Conservation (phyloP, 2,113 vertebrate genomes). For the Erythrolamprus reginae region DNA sequence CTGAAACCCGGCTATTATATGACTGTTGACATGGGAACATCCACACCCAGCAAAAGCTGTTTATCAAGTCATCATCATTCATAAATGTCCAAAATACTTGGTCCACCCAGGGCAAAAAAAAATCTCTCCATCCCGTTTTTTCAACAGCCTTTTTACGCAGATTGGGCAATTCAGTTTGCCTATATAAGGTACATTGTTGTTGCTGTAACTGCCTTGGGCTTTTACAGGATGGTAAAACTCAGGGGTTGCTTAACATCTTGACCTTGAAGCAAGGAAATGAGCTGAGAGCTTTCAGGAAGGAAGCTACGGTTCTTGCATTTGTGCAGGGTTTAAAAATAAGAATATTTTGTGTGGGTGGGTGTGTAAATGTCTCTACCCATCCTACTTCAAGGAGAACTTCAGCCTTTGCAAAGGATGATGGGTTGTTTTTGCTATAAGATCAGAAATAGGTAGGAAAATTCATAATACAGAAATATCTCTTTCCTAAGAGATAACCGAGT, state of each 20-base stretch:
- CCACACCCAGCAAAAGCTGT: background rate
- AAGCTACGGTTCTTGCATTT: constrained; percentile 29
- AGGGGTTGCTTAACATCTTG: constrained; percentile 41
- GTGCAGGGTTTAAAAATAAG: background rate
- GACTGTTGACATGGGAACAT: background rate
- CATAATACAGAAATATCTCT: background rate
- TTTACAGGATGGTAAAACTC: constrained; percentile 21
- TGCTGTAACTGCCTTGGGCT: constrained; percentile 30
- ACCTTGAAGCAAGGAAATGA: constrained; percentile 38
- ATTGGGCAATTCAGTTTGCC: constrained; percentile 25
- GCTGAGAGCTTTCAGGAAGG: constrained; percentile 44
- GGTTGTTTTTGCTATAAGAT: background rate
- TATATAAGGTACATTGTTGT: constrained; percentile 21
- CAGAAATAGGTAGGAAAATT: background rate
- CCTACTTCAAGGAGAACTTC: background rate
- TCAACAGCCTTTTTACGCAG: background rate
- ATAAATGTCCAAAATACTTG: background rate
- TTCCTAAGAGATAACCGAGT: too few species aligned
- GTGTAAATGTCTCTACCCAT: background rate
- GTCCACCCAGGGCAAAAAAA: constrained; percentile 10
- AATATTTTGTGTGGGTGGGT: background rate
- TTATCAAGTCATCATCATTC: background rate
- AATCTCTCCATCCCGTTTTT: background rate
- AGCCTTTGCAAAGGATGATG: background rate
- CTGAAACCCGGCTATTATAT: background rate